Percentiles rank a stretch among this genome's conserved stretches.
phyloP scores from a whole-genome alignment of 2,797 vertebrate genomes.

The Labroides dimidiatus region DNA sequence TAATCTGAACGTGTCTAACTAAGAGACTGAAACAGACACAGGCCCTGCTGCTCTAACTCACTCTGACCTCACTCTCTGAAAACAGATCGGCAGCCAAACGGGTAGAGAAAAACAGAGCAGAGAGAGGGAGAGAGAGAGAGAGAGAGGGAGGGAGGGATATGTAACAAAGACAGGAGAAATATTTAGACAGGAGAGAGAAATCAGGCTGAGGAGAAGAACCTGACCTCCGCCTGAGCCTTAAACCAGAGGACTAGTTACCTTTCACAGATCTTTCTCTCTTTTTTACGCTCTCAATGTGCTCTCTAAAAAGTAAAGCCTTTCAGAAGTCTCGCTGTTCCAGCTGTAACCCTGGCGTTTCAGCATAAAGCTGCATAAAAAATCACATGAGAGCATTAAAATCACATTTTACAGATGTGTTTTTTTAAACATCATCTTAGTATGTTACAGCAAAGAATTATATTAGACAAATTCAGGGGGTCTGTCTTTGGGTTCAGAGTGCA shows the following conservation, averaged over 20 bases:
- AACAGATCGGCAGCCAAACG: slow-evolving; percentile 73
- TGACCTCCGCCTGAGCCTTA: slow-evolving; percentile 36
- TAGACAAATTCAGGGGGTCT: too few relatives aligned
- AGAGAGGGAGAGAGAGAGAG: slow-evolving; percentile 17
- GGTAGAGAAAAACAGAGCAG: slow-evolving; percentile 56
- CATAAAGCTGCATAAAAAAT: too few relatives aligned
- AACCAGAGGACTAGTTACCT: slow-evolving; percentile 14
- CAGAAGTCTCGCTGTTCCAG: too few relatives aligned
- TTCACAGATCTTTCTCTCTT: slow-evolving; percentile 18
- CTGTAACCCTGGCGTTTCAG: too few relatives aligned
- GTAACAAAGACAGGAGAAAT: slow-evolving; percentile 37
- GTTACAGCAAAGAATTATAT: too few relatives aligned
- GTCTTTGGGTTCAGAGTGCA: too few relatives aligned
- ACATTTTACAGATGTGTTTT: too few relatives aligned
- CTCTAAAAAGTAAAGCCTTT: slow-evolving; percentile 18
- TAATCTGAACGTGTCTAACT: slow-evolving; percentile 76
- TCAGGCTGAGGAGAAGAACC: slow-evolving; percentile 27
- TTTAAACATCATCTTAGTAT: too few relatives aligned
- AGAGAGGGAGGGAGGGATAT: slow-evolving; percentile 17
- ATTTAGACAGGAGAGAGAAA: slow-evolving; percentile 51
- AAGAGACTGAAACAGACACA: slow-evolving; percentile 74
- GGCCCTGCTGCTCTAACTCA: slow-evolving; percentile 78
- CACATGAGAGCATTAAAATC: not conserved
- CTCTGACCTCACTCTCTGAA: slow-evolving; percentile 81
- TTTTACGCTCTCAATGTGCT: slow-evolving; percentile 10